Percentiles rank a stretch among this genome's conserved stretches.
phyloP scores from a whole-genome alignment of 1,140 invertebrate species.

The Drosophila pruinosa region DNA sequence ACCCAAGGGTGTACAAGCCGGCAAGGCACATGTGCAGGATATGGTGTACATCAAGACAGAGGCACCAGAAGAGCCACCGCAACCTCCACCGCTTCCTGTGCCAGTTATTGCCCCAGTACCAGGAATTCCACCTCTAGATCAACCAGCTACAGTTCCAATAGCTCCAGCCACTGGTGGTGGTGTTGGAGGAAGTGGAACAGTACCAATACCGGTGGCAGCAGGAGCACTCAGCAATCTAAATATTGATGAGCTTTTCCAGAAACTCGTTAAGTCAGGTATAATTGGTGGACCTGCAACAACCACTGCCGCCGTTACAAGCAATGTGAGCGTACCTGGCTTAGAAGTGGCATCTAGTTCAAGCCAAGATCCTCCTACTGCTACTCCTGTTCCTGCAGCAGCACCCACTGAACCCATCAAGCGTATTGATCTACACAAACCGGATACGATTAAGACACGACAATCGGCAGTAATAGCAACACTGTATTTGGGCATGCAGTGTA shows the following conservation, averaged over 20 bases:
- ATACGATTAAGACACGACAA: slow-evolving; percentile 90
- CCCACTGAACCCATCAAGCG: slow-evolving; percentile 84
- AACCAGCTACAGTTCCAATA: background rate
- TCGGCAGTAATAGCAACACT: slow-evolving; percentile 87
- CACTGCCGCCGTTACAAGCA: slow-evolving; percentile 6
- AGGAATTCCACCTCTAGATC: background rate
- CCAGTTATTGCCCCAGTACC: slow-evolving; percentile 11
- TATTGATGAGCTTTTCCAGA: slow-evolving; percentile 92
- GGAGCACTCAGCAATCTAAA: slow-evolving; percentile 85
- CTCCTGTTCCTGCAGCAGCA: slow-evolving; percentile 41
- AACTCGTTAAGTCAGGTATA: slow-evolving; percentile 92
- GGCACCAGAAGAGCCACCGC: slow-evolving; percentile 55
- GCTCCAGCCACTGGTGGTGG: background rate
- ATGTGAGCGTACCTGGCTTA: slow-evolving; percentile 15
- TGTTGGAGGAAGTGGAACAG: slow-evolving; percentile 12
- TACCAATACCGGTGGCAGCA: slow-evolving; percentile 47
- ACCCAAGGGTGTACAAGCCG: slow-evolving; percentile 89
- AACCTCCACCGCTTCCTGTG: slow-evolving; percentile 56
- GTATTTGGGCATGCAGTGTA: slow-evolving; percentile 96
- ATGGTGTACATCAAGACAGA: slow-evolving; percentile 86
- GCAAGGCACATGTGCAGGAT: slow-evolving; percentile 87
- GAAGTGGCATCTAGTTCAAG: background rate
- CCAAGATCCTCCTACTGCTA: slow-evolving; percentile 20
- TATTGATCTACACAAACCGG: slow-evolving; percentile 87
- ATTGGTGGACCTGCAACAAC: slow-evolving; percentile 83